These are phyloP conservation scores for Batillaria attramentaria DNA, from an alignment of 1,140 invertebrate genomes.

Conservation along the genomic window DNA sequence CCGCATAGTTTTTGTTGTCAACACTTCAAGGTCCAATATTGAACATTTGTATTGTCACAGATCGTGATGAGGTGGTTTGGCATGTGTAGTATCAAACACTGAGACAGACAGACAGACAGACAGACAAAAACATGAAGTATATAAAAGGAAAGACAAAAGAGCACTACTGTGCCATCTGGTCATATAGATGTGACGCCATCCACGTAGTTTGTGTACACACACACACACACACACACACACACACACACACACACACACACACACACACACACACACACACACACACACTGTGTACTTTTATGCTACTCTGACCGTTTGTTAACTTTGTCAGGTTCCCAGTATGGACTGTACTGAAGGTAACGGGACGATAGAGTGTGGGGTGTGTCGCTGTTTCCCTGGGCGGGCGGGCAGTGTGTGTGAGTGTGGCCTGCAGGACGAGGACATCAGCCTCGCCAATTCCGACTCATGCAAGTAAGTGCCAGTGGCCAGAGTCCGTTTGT, in stretches of 20 bases:
- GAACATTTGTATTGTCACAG: no score
- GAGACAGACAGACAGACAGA: no score
- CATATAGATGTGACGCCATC: not conserved
- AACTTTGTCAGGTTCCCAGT: conserved; percentile 48
- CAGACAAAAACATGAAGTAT: no score
- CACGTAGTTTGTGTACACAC: not conserved
- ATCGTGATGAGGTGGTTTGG: no score
- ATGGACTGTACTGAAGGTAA: conserved; percentile 52
- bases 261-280: not conserved
- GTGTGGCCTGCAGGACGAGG: conserved; percentile 44
- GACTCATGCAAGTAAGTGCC: conserved; percentile 13
- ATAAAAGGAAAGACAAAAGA: no score
- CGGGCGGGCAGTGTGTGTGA: conserved; percentile 61
- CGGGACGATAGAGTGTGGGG: conserved; percentile 62
- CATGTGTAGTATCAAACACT: no score
- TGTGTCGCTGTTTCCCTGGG: conserved; percentile 59
- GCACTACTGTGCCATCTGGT: no score
- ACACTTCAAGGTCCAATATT: no score
- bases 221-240: not conserved
- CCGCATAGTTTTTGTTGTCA: not conserved
- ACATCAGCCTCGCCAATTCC: not conserved
- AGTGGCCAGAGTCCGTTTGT: no score
- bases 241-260: not conserved
- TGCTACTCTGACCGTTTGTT: not conserved
- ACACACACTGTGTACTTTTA: no score